Conservation (phyloP, 2,797 vertebrate species). For the Schizothorax lantsangensis region DNA sequence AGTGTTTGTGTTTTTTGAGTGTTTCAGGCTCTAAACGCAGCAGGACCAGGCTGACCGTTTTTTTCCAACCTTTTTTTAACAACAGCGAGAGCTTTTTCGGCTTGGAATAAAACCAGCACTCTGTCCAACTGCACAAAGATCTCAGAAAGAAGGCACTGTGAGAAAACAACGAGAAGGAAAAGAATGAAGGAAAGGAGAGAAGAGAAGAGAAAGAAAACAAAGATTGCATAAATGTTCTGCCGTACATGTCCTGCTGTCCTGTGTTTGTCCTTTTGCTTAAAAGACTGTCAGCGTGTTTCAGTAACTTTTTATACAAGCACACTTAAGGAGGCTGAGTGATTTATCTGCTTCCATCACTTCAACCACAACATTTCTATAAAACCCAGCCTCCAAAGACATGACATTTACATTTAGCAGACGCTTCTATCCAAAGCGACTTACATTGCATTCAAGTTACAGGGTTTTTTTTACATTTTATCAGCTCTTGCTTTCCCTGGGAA, state of each 20-base stretch:
- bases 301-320: background rate
- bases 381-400: background rate
- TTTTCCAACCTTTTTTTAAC: background rate
- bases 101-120: conserved; percentile 31
- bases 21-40: conserved; percentile 20
- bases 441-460: no score
- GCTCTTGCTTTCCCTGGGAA: no score
- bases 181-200: background rate
- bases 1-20: background rate
- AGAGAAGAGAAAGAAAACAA: background rate
- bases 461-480: no score
- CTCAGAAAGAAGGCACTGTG: background rate
- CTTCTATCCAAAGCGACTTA: no score
- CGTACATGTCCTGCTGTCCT: background rate
- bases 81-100: conserved; percentile 17
- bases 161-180: background rate
- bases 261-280: background rate
- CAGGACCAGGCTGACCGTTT: background rate
- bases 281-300: background rate
- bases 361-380: background rate
- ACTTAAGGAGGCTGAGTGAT: background rate
- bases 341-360: background rate
- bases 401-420: no score
- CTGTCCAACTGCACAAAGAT: background rate
- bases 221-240: background rate